Evolutionary conservation across 1,140 invertebrate species (phyloP), one percentile per base, ranked within the genome.

Genomic region (Drosophila tropicalis): DNA sequence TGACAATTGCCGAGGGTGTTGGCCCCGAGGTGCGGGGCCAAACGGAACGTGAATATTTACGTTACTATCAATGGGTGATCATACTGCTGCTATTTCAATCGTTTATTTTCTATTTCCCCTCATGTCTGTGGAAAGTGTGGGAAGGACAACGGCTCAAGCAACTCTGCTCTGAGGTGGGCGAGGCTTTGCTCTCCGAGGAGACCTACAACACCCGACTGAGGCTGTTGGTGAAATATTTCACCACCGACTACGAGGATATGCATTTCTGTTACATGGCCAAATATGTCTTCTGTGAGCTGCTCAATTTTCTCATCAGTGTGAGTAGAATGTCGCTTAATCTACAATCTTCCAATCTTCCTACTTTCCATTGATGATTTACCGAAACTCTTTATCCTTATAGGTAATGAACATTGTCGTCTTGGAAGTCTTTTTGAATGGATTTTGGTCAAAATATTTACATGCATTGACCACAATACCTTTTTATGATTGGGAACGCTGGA

Each of bases 51-150:
- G 68, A 73, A 55, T 94, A 95, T 73, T 95, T 96, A 78, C 95
- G 95, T 44, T 98, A 98, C 92, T 98, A 98, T 92, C 97, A 98
- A 92, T 98, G 97, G 97, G 96, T 97, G 4, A 96, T 96, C 64
- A 95, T 97, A 76, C 94, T 97, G 44, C 93, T 97, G 44, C 94
- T 97, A 25, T 94, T 98, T 29, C 96, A 98, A 93, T 95, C 96
- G 34, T 93, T 95, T 29, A 85, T 96, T 63, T 96, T 97, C 90
- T 96, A 96, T 83, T 92, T 95, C 5, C 96, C 96, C 0, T 93
- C 94, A 0, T 96, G 95, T 85, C 78, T 97, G 5, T 97, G 96
- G 96, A 96, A 96, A 84, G 93, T 93, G 7, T 95, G 95, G 94
- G 96, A 97, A 93, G 95, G 94, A n/a, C 95, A 95, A 44, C 89